Evolutionary conservation across 2,888 invertebrate genomes (phyloP), one percentile per base, ranked within the genome.

Genomic region (Petrophora chlorosata): DNA sequence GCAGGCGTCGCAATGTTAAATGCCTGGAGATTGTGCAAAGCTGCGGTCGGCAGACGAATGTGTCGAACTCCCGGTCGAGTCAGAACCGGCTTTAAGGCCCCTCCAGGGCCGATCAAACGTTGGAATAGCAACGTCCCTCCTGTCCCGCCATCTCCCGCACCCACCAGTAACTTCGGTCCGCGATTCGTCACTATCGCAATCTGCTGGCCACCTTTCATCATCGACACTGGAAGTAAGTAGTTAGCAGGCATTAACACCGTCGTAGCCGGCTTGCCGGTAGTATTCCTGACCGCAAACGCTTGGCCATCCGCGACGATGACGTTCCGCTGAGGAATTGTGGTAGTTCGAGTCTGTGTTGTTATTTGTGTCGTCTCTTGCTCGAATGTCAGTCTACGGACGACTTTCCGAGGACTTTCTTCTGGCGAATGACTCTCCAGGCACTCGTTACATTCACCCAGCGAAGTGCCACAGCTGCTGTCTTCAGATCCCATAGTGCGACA

Each of bases 401-500:
- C 85, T 74, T 83, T 91, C 33, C 84, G 75, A 0, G 91, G 90
- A 53, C 90, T 90, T 50, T 91, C 91, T 69, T 93, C 92, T 0
- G 93, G 93, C 1, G 91, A 90, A 61, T 87, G 84, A 46, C 91
- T 91, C 50, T 92, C 92, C 14, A 91, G 69, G 43, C 90, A 89
- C 36, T 91, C 91, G 12, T 76, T 83, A 59, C 89, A 90, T 55
- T 91, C 91, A 4, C 91, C 91, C 57, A 88, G 86, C 0, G 93
- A 92, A 8, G 93, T 91, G 0, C 95, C 95, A 64, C 94, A 94
- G 7, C 94, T 94, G 65, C 95, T 94, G 65, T 95, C 95, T 75
- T 95, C 95, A 48, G 95, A 95, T 2, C 94, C 94, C 88, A 94
- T 92, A 0, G 94, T 94, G 22, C 92, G 83, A 9, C 93, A 91